Percentiles rank a stretch among this genome's conserved stretches.
phyloP scores from a whole-genome alignment of 2,888 invertebrate genomes.

The Tenodera sinensis region DNA sequence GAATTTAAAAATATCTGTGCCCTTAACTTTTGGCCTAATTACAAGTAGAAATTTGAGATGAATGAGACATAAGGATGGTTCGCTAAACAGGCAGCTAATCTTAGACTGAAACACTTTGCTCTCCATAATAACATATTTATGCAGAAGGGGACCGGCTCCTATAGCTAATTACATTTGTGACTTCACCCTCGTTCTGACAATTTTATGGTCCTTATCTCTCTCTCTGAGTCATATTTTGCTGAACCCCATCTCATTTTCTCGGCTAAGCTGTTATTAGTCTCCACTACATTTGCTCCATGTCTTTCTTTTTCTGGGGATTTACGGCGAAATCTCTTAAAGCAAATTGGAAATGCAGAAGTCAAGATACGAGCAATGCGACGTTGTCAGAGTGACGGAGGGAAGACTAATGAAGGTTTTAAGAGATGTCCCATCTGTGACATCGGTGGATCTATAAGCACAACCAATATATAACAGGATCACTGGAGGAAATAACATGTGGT shows the following conservation, averaged over 20 bases:
- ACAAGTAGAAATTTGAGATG: too few relatives aligned
- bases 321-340: neutral
- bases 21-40: too few relatives aligned
- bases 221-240: neutral
- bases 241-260: neutral
- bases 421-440: too few relatives aligned
- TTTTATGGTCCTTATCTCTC: neutral
- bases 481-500: too few relatives aligned
- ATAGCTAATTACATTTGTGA: neutral
- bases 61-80: neutral
- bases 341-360: neutral
- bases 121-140: neutral
- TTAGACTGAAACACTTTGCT: neutral
- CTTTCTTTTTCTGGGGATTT: neutral
- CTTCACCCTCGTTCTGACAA: neutral
- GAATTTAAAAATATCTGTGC: too few relatives aligned
- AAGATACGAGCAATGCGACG: neutral
- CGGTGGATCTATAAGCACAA: too few relatives aligned
- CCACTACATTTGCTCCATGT: neutral
- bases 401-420: neutral
- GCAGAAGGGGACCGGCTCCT: neutral
- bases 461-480: too few relatives aligned
- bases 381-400: neutral
- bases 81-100: neutral
- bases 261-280: neutral